Percentiles rank a stretch among this genome's conserved stretches.
These are phyloP conservation scores for Sarcophilus harrisii DNA, from an alignment of 2,797 vertebrate species.

Conservation along the genomic window DNA sequence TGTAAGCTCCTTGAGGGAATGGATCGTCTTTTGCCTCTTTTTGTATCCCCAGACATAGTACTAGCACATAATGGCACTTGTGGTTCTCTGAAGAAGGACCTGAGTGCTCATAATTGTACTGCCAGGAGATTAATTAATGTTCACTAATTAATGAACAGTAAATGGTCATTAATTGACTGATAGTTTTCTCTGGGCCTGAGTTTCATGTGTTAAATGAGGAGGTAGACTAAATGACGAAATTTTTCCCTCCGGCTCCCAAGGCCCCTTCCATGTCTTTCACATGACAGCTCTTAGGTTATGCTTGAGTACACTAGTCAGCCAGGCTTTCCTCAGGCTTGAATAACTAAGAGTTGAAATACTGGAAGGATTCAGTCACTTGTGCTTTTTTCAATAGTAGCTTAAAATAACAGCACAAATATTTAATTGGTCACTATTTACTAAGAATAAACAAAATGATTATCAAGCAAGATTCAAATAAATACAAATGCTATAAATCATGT, in stretches of 20 bases:
- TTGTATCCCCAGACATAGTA: neutral
- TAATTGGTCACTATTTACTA: neutral
- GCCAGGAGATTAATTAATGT: neutral
- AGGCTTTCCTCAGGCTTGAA: neutral
- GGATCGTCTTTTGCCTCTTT: neutral
- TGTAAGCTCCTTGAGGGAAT: neutral
- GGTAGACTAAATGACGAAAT: neutral
- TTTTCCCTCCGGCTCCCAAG: neutral
- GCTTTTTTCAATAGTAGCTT: neutral
- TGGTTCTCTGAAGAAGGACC: neutral
- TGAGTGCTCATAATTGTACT: neutral
- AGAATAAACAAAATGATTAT: neutral
- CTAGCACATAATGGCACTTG: neutral
- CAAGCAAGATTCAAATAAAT: neutral
- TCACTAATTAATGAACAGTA: neutral
- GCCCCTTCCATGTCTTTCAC: neutral
- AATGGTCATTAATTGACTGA: neutral
- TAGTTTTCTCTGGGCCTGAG: neutral
- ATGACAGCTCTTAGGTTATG: neutral
- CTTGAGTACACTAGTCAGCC: neutral
- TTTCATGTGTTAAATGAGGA: neutral
- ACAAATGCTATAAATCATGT: neutral
- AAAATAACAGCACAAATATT: neutral
- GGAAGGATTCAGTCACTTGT: neutral
- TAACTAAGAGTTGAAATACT: neutral